These are phyloP conservation scores for Caenorhabditis sinica DNA, from an alignment of 2,888 invertebrate species.

Conservation along the genomic window DNA sequence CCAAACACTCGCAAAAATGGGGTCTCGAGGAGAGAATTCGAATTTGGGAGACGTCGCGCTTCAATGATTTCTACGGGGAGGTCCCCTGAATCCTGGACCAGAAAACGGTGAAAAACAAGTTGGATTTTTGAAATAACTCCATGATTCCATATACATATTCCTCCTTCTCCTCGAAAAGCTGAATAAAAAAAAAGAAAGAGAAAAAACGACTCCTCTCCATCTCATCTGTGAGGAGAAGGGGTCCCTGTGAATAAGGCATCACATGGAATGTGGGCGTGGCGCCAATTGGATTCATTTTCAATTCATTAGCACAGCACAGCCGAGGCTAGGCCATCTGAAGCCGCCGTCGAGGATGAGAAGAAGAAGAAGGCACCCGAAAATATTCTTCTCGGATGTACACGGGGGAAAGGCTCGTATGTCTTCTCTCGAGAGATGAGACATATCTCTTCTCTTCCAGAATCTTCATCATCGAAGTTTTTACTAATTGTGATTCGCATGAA, in stretches of 20 bases:
- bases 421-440: neutral
- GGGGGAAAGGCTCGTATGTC: conserved; percentile 38
- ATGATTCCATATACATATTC: neutral
- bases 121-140: too few species aligned
- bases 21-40: too few species aligned
- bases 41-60: too few species aligned
- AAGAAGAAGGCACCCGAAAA: conserved; percentile 12
- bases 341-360: neutral
- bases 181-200: neutral
- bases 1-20: too few species aligned
- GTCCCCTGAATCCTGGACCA: too few species aligned
- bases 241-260: conserved; percentile 18
- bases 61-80: too few species aligned
- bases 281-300: conserved; percentile 70
- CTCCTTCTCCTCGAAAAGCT: neutral
- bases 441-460: conserved; percentile 25
- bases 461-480: conserved; percentile 22
- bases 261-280: conserved; percentile 63
- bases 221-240: neutral
- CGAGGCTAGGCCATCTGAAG: conserved; percentile 9
- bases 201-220: conserved; percentile 13
- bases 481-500: conserved; percentile 54
- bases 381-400: conserved; percentile 48
- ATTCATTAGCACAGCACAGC: conserved; percentile 60
- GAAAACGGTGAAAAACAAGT: too few species aligned